A percentile compares a stretch with the other conserved stretches of the same genome.
phyloP scores from a whole-genome alignment of 2,113 vertebrate genomes.

The Dendropsophus ebraccatus region DNA sequence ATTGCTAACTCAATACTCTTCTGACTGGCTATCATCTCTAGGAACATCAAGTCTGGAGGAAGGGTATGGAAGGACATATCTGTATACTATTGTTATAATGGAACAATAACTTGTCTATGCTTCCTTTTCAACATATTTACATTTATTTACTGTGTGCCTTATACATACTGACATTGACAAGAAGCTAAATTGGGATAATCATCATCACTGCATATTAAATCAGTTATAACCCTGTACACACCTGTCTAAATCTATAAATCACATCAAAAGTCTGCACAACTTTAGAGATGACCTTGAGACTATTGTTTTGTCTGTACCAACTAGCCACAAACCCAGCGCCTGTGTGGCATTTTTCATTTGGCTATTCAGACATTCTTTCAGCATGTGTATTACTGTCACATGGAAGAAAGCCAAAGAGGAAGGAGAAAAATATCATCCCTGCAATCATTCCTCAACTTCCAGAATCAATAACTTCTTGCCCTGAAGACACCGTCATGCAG shows the following conservation, averaged over 20 bases:
- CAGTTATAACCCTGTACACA: slow-evolving; percentile 10
- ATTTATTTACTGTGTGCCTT: neutral
- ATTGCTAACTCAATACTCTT: too few species aligned
- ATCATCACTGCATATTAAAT: slow-evolving; percentile 32
- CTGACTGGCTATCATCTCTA: too few species aligned
- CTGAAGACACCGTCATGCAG: slow-evolving; percentile 45
- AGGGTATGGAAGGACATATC: too few species aligned
- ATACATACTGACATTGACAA: neutral
- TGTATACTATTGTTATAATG: neutral
- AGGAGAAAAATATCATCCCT: slow-evolving; percentile 49
- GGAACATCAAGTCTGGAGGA: too few species aligned
- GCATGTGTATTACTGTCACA: slow-evolving; percentile 40
- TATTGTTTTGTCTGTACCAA: neutral
- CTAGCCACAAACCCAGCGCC: slow-evolving; percentile 27
- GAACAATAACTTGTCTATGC: too few species aligned
- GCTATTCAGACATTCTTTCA: slow-evolving; percentile 41
- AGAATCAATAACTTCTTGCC: slow-evolving; percentile 56
- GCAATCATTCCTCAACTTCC: slow-evolving; percentile 51
- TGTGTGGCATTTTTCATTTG: slow-evolving; percentile 48
- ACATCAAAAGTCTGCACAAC: slow-evolving; percentile 28
- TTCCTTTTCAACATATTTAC: neutral
- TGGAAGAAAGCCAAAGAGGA: slow-evolving; percentile 44
- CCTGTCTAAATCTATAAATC: slow-evolving; percentile 45
- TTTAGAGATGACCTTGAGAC: slow-evolving; percentile 49
- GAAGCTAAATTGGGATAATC: neutral